Evolutionary conservation across 2,888 invertebrate genomes (phyloP), one percentile per base, ranked within the genome.

Genomic region (Petrolisthes manimaculis): DNA sequence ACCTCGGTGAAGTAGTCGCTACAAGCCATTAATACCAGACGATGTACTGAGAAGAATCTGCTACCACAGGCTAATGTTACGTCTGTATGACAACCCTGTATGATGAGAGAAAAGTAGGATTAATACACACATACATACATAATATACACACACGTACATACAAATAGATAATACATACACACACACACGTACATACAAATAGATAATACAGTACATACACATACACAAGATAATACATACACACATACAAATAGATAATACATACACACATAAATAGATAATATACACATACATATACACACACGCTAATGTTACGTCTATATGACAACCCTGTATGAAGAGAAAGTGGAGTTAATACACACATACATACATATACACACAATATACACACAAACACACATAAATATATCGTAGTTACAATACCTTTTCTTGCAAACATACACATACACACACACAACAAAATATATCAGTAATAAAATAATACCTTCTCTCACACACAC

Each of bases 81-180:
- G 55, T 86, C 86, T n/a, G 86, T 80, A 55, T 86, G 81, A 61
- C 86, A 86, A 9, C 86, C 86, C 86, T 86, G 86, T 56, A 81
- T 74, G 8, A n/a, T n/a, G 37, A 21, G 56, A 3, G 56, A 84
- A 18, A 4, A 14, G 24, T 5, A 24, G 4, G 5, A 83, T 54
- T 18, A 53, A 82, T 12, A 18, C 14, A 4, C n/a, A 55, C 56
- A n/a, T n/a, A 18, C 5, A 55, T 0, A 61, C 4, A 5, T 0
- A 37, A 37, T 37, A 37, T 37, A 37, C 37, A 37, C 37, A 37
- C 37, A 37, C 37, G n/a, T n/a, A n/a, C n/a, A n/a, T n/a, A n/a
- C n/a, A n/a, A n/a, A n/a, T n/a, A 37, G 37, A 37, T 2, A 37
- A 37, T 37, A 37, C 2, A 37, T 37, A 37, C 2, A 37, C 37